Conservation (phyloP, 2,797 vertebrate species). For the Todus mexicanus region DNA sequence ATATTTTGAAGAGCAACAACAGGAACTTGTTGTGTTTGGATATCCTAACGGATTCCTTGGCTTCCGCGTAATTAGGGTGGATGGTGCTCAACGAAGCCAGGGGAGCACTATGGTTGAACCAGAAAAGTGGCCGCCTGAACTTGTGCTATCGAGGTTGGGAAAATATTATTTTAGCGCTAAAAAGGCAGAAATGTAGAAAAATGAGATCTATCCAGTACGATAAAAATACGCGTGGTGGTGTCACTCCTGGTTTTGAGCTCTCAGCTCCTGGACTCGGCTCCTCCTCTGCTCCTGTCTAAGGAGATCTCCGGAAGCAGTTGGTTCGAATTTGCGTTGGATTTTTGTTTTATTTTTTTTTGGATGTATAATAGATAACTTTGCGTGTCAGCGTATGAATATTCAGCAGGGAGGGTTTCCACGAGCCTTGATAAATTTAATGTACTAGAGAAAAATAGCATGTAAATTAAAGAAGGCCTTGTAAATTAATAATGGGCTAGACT, state of each 20-base stretch:
- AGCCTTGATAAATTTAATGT: slow-evolving; percentile 33
- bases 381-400: slow-evolving; percentile 29
- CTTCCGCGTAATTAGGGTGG: rapidly evolving
- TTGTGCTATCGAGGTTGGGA: no score
- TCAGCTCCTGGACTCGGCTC: neutral
- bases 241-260: neutral
- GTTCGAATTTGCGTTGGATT: neutral
- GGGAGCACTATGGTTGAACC: rapidly evolving
- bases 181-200: neutral
- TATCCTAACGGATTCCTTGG: rapidly evolving
- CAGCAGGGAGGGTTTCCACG: neutral
- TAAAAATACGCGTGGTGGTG: neutral
- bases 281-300: neutral
- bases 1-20: rapidly evolving
- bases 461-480: slow-evolving; percentile 33
- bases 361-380: neutral
- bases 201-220: rapidly evolving
- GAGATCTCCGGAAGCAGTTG: neutral
- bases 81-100: neutral
- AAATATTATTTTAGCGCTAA: neutral
- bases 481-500: slow-evolving; percentile 49
- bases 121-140: neutral
- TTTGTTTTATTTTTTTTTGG: neutral
- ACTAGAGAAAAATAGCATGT: slow-evolving; percentile 29
- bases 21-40: neutral